phyloP scores from a whole-genome alignment of 2,888 invertebrate genomes.

The Aromia moschata region DNA sequence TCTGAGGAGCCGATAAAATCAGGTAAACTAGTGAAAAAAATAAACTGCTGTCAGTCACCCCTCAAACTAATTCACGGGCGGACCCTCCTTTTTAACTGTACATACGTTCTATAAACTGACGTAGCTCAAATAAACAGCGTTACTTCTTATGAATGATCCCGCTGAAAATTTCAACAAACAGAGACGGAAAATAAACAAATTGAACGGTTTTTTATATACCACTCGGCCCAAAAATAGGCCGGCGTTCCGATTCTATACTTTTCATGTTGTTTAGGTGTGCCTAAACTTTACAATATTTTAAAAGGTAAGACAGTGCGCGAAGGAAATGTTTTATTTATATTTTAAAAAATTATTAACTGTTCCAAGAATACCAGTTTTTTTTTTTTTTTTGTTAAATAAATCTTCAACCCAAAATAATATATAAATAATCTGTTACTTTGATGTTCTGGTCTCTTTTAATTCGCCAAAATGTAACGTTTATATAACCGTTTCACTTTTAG shows the following conservation, averaged over 20 bases:
- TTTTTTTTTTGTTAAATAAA: too few relatives aligned
- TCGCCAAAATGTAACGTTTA: background rate
- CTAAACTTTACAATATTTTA: background rate
- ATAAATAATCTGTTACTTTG: background rate
- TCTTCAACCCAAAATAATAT: too few relatives aligned
- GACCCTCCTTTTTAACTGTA: too few relatives aligned
- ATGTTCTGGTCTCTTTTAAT: background rate
- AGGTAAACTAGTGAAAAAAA: too few relatives aligned
- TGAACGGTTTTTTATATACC: background rate
- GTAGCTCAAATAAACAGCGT: slow-evolving; percentile 4
- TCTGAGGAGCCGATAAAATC: too few relatives aligned
- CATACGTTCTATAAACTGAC: background rate
- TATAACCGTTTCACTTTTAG: background rate
- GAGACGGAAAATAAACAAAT: background rate
- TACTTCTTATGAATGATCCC: background rate
- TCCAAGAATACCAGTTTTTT: too few relatives aligned
- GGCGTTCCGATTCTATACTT: background rate
- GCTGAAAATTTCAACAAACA: background rate
- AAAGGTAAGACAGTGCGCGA: background rate
- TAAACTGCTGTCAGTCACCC: too few relatives aligned
- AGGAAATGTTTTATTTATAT: background rate
- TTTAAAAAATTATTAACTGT: background rate
- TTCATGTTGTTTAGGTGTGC: background rate
- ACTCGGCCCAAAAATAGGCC: background rate
- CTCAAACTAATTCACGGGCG: too few relatives aligned